phyloP scores from a whole-genome alignment of 1,140 invertebrate genomes.

The Neelides sp. region DNA sequence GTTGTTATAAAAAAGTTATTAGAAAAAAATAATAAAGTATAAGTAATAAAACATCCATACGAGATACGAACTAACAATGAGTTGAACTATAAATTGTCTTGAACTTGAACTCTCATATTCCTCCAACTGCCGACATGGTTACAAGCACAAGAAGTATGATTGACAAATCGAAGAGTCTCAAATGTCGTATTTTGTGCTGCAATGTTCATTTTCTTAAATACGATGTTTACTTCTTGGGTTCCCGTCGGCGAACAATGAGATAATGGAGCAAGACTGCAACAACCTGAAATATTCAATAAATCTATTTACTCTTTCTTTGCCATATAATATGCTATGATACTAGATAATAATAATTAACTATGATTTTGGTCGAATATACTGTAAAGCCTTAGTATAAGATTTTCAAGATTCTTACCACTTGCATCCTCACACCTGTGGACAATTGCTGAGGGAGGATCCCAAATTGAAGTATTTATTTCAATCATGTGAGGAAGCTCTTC shows the following conservation, averaged over 20 bases:
- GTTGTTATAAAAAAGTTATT: conserved; percentile 5
- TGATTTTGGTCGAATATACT: too few species aligned
- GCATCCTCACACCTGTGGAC: conserved; percentile 13
- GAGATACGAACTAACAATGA: background rate
- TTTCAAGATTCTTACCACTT: conserved; percentile 1
- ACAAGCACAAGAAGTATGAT: conserved; percentile 12
- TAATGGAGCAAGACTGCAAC: background rate
- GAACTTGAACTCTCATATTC: background rate
- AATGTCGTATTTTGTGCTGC: background rate
- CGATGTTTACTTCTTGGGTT: background rate
- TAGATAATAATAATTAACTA: background rate
- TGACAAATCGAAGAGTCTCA: too few species aligned
- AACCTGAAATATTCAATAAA: background rate
- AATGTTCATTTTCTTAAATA: conserved; percentile 6
- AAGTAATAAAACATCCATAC: background rate
- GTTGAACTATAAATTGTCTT: background rate
- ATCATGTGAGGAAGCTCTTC: background rate
- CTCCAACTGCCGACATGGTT: background rate
- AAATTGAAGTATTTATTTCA: background rate
- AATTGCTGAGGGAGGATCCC: conserved; percentile 4
- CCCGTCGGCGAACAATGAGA: background rate
- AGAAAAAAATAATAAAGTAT: background rate
- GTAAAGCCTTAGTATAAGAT: background rate
- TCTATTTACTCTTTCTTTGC: background rate
- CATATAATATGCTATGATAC: background rate